Conservation (phyloP, 2,888 invertebrate species). For the Oligia fasciuncula region DNA sequence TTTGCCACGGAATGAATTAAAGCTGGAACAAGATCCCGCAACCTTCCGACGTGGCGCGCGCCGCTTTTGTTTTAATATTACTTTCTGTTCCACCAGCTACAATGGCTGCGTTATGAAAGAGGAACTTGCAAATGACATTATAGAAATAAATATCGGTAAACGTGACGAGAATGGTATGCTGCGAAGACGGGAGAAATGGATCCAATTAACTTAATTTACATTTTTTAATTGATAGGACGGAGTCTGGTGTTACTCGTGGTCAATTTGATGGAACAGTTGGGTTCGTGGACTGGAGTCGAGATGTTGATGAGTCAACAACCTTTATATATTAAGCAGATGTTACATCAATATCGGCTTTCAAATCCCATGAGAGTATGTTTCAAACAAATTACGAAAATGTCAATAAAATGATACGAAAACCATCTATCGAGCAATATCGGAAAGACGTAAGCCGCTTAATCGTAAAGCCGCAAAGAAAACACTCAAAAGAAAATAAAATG, state of each 20-base stretch:
- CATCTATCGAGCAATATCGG: conserved; percentile 20
- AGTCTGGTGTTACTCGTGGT: conserved; percentile 12
- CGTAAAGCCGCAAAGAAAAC: conserved; percentile 34
- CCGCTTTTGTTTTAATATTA: conserved; percentile 63
- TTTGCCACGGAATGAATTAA: conserved; percentile 76
- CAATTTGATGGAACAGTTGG: conserved; percentile 7
- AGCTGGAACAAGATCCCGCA: conserved; percentile 71
- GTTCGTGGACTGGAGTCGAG: conserved; percentile 2
- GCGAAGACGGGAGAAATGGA: conserved; percentile 32
- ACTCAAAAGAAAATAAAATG: conserved; percentile 32
- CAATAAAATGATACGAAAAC: conserved; percentile 21
- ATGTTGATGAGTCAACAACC: neutral
- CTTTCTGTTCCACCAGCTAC: conserved; percentile 53
- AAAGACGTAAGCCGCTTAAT: conserved; percentile 10
- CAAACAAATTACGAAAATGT: conserved; percentile 16
- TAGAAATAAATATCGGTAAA: conserved; percentile 54
- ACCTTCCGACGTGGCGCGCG: conserved; percentile 55
- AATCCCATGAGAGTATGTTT: neutral
- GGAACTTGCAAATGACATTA: conserved; percentile 56
- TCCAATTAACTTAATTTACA: conserved; percentile 49
- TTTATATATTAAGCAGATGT: neutral
- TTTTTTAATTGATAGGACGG: conserved; percentile 39
- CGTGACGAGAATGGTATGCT: conserved; percentile 52
- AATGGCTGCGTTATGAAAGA: conserved; percentile 33
- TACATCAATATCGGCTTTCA: conserved; percentile 1